Percentiles rank a stretch among this genome's conserved stretches.
phyloP scores from a whole-genome alignment of 2,113 vertebrate species.

The Channa maculata region DNA sequence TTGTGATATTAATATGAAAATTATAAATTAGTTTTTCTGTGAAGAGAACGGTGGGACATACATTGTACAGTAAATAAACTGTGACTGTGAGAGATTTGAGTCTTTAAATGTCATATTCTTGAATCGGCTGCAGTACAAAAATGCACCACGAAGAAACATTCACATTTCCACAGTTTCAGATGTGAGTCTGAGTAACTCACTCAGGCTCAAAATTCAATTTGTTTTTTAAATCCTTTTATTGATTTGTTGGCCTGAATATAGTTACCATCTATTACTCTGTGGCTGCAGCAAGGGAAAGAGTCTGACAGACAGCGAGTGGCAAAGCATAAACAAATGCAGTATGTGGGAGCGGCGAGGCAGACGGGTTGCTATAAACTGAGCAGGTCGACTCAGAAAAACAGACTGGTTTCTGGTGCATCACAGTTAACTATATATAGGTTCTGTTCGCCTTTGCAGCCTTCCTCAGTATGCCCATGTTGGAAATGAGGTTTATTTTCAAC shows the following conservation, averaged over 20 bases:
- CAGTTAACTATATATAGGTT: slow-evolving; percentile 32
- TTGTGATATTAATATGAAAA: too few species aligned
- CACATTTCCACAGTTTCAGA: not conserved
- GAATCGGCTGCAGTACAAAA: not conserved
- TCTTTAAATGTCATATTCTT: not conserved
- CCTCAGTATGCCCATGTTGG: slow-evolving; percentile 11
- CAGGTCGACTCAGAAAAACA: not conserved
- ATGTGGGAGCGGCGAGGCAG: not conserved
- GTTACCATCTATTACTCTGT: slow-evolving; percentile 27
- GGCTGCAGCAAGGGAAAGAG: slow-evolving; percentile 17
- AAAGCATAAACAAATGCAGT: slow-evolving; percentile 34
- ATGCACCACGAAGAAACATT: not conserved
- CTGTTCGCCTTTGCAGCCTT: slow-evolving; percentile 9
- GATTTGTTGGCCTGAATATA: slow-evolving; percentile 24
- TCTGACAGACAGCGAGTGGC: not conserved
- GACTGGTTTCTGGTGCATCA: slow-evolving; percentile 43
- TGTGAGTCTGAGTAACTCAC: slow-evolving; percentile 4
- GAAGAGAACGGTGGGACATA: too few species aligned
- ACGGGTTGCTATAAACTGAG: slow-evolving; percentile 26
- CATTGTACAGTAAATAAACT: too few species aligned
- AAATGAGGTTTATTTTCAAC: slow-evolving; percentile 12
- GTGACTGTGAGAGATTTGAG: too few species aligned
- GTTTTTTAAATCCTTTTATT: slow-evolving; percentile 25
- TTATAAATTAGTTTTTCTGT: too few species aligned
- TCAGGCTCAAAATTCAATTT: slow-evolving; percentile 11